Evolutionary conservation across 37 sponge, comb jelly and placozoan genomes (phyloP), one percentile per base, ranked within the genome.

Genomic region (Mnemiopsis leidyi): DNA sequence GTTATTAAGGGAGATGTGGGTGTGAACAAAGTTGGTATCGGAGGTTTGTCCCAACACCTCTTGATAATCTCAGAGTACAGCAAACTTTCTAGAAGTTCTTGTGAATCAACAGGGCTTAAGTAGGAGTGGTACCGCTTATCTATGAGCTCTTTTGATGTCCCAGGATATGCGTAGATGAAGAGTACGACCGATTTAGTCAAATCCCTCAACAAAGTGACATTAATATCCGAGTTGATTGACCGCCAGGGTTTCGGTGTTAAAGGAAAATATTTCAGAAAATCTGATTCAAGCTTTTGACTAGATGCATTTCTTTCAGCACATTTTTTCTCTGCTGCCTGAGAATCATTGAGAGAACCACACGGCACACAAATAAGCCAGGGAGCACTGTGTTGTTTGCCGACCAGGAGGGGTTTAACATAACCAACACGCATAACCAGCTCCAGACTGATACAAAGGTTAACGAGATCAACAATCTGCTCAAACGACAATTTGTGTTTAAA

Each of bases 21-120:
- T 38, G 90, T 39, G 48, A 85, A 85, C 7, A 85, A 33, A 37
- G 48, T n/a, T 0, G 61, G 38, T 26, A 25, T 25, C 0, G 25
- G 30, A 18, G 90, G 90, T 39, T 32, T 33, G 36, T 85, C 90
- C 25, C 26, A 85, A 13, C 29, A 28, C n/a, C 90, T 38, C 61
- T 39, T 40, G 24, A 85, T 28, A 39, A 85, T 23, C 48, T 85
- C 90, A 23, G 61, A 35, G 5, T 23, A 21, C 61, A 85, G n/a
- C 90, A 85, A 25, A 85, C 90, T 32, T 37, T 85, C 90, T 18
- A 85, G 90, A 13, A 85, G 36, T n/a, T 85, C 90, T 29, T 38
- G 38, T 3, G 61, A 38, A 18, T 85, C 2, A 0, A 40, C 0
- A 5, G 90, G 90, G 25, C 5, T 40, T 3, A 85, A 39, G 26